phyloP scores from a whole-genome alignment of 2,113 vertebrate species.

The Danionella cerebrum region DNA sequence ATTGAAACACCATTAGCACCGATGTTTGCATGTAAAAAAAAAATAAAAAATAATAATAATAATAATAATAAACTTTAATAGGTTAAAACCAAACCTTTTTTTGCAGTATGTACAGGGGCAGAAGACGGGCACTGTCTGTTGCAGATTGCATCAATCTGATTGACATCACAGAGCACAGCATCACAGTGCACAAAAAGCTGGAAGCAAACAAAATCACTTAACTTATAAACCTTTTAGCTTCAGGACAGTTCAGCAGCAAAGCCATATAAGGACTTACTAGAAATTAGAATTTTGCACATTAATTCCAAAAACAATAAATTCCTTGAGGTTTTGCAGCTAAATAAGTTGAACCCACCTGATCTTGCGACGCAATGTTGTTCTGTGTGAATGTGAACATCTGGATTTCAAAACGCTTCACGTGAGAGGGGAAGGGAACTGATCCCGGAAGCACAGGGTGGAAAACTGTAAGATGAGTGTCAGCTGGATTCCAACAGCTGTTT shows the following conservation, averaged over 20 bases:
- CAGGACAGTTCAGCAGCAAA: no score
- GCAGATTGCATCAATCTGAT: slow-evolving; percentile 41
- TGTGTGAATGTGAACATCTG: slow-evolving; percentile 55
- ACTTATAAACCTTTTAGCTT: no score
- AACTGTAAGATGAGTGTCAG: slow-evolving; percentile 37
- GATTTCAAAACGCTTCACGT: slow-evolving; percentile 61
- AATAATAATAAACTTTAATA: no score
- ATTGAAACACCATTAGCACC: no score
- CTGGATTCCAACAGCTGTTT: slow-evolving; percentile 57
- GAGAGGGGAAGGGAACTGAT: slow-evolving; percentile 47
- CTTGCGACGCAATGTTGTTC: slow-evolving; percentile 21
- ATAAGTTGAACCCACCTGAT: no score
- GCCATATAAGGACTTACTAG: no score
- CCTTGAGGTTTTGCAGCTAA: no score
- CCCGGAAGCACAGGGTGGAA: slow-evolving; percentile 51
- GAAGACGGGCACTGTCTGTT: slow-evolving; percentile 44
- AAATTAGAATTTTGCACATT: no score
- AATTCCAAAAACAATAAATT: no score
- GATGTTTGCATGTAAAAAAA: no score
- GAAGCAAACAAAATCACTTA: background rate
- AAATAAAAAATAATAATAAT: no score
- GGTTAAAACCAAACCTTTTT: slow-evolving; percentile 12
- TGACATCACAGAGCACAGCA: slow-evolving; percentile 55
- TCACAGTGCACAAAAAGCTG: slow-evolving; percentile 67
- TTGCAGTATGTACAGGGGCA: background rate